Evolutionary conservation across 2,797 vertebrate genomes (phyloP).

Genomic region (Rhinogobio ventralis): DNA sequence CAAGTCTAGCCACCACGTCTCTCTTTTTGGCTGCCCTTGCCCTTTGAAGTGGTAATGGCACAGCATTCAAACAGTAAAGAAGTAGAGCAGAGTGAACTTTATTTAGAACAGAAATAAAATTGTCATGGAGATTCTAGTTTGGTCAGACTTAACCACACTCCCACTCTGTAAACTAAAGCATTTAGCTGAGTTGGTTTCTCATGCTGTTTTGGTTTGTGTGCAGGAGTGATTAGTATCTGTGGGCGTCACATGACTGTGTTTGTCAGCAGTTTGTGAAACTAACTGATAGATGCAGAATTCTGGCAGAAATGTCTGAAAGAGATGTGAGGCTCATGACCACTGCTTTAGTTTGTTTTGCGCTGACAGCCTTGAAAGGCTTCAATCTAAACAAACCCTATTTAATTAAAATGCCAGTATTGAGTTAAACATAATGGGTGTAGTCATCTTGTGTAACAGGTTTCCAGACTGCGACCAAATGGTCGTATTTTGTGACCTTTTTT

Average conservation of each 20-base stretch:
- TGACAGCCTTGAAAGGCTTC: not conserved
- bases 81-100: constrained; percentile 24
- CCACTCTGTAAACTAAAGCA: not conserved
- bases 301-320: constrained; percentile 30
- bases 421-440: not conserved
- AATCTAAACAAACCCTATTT: not conserved
- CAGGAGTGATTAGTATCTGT: not conserved
- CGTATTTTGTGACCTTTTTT: too few relatives aligned
- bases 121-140: not conserved
- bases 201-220: not conserved
- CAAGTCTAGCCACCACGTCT: not conserved
- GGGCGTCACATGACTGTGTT: not conserved
- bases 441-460: too few relatives aligned
- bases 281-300: constrained; percentile 37
- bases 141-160: not conserved
- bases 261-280: constrained; percentile 37
- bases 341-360: not conserved
- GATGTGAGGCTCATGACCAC: constrained; percentile 25
- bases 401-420: not conserved
- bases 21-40: not conserved
- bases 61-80: constrained; percentile 18
- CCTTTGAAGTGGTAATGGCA: constrained; percentile 6
- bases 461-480: too few relatives aligned
- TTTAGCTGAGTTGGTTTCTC: constrained; percentile 6
- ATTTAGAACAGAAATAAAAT: constrained; percentile 28